A percentile compares a stretch with the other conserved stretches of the same genome.
Evolutionary conservation across 2,113 vertebrate genomes (phyloP).

Genomic region (Lampris megalopsis): DNA sequence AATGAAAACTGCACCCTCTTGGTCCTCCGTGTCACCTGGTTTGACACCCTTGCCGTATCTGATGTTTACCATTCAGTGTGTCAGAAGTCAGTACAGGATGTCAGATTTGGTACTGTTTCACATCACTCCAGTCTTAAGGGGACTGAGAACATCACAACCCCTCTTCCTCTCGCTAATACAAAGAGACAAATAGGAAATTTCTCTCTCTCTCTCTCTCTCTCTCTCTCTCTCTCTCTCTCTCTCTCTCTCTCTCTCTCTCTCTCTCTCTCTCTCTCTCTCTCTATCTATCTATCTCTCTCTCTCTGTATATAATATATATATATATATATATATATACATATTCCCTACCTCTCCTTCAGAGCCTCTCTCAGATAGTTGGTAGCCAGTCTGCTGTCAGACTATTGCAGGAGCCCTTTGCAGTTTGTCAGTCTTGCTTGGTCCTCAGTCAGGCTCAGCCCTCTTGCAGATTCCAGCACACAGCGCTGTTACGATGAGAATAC

Average conservation of each 20-base stretch:
- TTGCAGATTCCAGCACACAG: constrained; percentile 52
- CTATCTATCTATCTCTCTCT: constrained; percentile 34
- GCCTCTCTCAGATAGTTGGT: neutral
- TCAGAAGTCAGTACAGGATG: too few species aligned
- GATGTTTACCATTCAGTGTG: neutral
- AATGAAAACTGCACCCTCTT: too few species aligned
- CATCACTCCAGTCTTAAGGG: neutral
- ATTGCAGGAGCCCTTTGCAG: neutral
- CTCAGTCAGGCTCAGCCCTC: constrained; percentile 14
- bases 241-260: constrained; percentile 25
- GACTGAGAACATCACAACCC: neutral
- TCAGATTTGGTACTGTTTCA: neutral
- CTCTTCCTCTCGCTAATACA: too few species aligned
- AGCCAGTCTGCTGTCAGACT: too few species aligned
- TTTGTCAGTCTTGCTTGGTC: neutral
- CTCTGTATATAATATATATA: constrained; percentile 22
- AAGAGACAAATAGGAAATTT: too few species aligned
- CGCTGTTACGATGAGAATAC: constrained; percentile 30
- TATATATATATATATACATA: constrained; percentile 23
- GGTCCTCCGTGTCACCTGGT: too few species aligned
- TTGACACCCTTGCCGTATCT: too few species aligned
- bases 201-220: neutral
- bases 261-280: constrained; percentile 10
- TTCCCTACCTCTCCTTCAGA: neutral
- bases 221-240: constrained; percentile 19